phyloP scores from a whole-genome alignment of 2,797 vertebrate genomes.

The Paramormyrops hopkinsi region DNA sequence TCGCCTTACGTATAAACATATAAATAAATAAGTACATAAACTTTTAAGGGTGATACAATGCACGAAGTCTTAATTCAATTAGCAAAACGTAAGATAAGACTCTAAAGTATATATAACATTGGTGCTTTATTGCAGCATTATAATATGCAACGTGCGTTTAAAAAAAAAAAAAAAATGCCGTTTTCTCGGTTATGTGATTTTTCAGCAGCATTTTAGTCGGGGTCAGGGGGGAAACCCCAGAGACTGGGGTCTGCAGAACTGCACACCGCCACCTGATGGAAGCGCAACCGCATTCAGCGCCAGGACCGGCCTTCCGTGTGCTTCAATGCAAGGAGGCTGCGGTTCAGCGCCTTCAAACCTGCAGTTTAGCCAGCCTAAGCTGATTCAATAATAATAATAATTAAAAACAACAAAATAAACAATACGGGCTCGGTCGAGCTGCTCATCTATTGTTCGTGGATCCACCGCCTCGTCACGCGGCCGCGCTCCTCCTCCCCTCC shows the following conservation, averaged over 20 bases:
- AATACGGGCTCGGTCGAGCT: background rate
- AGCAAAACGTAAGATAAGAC: background rate
- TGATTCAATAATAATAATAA: background rate
- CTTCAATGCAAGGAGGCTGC: background rate
- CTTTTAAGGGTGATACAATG: background rate
- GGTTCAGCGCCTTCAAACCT: background rate
- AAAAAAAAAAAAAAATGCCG: background rate
- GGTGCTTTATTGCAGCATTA: background rate
- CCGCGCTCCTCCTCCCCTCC: conserved; percentile 5
- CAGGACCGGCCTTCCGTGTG: background rate
- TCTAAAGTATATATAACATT: background rate
- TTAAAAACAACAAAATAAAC: background rate
- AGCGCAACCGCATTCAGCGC: background rate
- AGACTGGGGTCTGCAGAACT: background rate
- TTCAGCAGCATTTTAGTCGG: background rate
- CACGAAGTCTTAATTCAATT: background rate
- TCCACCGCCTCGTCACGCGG: conserved; percentile 4
- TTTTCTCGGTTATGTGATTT: background rate
- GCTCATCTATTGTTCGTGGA: background rate
- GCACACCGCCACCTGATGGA: background rate
- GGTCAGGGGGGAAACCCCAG: background rate
- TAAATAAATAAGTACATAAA: background rate
- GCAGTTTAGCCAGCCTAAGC: background rate
- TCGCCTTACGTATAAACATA: background rate
- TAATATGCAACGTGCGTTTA: background rate